phyloP scores from a whole-genome alignment of 2,797 vertebrate species.

The Ispidina lecontei region DNA sequence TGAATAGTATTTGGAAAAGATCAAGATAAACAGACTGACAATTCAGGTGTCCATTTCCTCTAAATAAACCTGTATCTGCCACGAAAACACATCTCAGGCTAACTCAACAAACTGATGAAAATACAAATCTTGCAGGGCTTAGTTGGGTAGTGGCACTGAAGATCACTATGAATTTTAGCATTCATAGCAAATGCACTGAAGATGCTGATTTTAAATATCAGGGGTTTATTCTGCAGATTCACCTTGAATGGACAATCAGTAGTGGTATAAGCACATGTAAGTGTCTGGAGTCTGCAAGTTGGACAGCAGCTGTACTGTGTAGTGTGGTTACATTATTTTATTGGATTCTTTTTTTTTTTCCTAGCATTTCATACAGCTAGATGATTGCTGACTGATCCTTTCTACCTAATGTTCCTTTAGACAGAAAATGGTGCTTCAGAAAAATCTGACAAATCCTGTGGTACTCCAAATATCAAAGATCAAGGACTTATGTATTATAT shows the following conservation, averaged over 20 bases:
- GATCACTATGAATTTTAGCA: not conserved
- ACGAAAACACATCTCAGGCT: not conserved
- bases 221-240: not conserved
- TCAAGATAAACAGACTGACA: not conserved
- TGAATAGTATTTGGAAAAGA: not conserved
- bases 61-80: not conserved
- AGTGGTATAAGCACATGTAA: not conserved
- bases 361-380: not conserved
- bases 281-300: not conserved
- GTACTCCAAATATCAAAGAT: conserved; percentile 46
- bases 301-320: not conserved
- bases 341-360: not conserved
- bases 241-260: not conserved
- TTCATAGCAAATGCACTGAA: not conserved
- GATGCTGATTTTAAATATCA: not conserved
- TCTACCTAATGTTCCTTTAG: not conserved
- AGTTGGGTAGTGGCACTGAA: not conserved
- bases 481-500: conserved; percentile 27
- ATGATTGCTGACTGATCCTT: not conserved
- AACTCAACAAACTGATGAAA: not conserved
- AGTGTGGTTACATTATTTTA: not conserved
- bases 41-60: not conserved
- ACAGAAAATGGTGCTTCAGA: conserved; percentile 3
- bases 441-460: conserved; percentile 2
- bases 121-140: not conserved